A percentile compares a stretch with the other conserved stretches of the same genome.
Conservation (phyloP, 1,140 invertebrate genomes). For the Pararge aegeria region DNA sequence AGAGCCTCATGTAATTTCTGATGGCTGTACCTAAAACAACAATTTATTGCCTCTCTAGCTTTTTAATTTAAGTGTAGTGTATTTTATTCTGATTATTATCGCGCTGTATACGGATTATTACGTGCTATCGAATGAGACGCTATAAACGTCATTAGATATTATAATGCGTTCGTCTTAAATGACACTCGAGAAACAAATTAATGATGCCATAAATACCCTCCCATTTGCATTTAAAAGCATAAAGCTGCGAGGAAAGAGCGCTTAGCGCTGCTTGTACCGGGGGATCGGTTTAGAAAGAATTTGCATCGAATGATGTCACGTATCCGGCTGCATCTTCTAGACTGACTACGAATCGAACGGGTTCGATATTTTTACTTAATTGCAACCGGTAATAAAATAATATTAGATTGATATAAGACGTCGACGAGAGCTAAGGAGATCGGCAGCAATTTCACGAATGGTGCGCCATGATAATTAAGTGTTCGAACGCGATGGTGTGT, state of each 20-base stretch:
- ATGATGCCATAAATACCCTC: slow-evolving; percentile 34
- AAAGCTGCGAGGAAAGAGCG: slow-evolving; percentile 28
- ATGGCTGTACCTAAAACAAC: slow-evolving; percentile 23
- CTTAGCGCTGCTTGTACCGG: not conserved
- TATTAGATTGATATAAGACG: slow-evolving; percentile 71
- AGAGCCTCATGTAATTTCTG: slow-evolving; percentile 22
- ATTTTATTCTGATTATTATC: slow-evolving; percentile 30
- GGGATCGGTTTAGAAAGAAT: slow-evolving; percentile 34
- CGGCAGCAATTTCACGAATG: slow-evolving; percentile 66
- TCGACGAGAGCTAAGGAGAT: slow-evolving; percentile 63
- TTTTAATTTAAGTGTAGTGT: slow-evolving; percentile 27
- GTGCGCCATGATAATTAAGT: slow-evolving; percentile 70
- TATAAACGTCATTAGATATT: slow-evolving; percentile 35
- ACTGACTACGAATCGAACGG: slow-evolving; percentile 56
- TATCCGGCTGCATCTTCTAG: slow-evolving; percentile 56
- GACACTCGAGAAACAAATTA: slow-evolving; percentile 32
- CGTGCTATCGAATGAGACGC: slow-evolving; percentile 27
- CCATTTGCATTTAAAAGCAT: slow-evolving; percentile 33
- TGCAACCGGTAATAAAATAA: slow-evolving; percentile 58
- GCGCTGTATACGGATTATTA: slow-evolving; percentile 32
- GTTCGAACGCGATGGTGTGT: slow-evolving; percentile 56
- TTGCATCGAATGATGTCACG: slow-evolving; percentile 63
- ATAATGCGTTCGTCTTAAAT: slow-evolving; percentile 25
- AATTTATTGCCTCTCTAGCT: slow-evolving; percentile 28
- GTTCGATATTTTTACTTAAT: slow-evolving; percentile 48